These are phyloP conservation scores for Notolabrus celidotus DNA, from an alignment of 2,797 vertebrate genomes.

Conservation along the genomic window DNA sequence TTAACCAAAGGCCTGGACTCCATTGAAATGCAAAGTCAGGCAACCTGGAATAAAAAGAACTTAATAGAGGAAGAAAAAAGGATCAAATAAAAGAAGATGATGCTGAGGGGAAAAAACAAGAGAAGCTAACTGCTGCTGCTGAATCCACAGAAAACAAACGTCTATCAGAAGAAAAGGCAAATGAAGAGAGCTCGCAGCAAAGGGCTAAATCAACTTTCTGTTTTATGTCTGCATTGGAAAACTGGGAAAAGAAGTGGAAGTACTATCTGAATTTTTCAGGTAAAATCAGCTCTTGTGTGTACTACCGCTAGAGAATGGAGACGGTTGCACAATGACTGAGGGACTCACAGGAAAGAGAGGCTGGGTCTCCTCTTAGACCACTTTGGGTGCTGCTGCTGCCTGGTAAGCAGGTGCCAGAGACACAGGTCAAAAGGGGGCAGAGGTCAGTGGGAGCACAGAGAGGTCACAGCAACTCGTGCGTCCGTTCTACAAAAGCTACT, in stretches of 20 bases:
- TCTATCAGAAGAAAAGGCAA: conserved; percentile 30
- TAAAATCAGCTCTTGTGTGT: conserved; percentile 28
- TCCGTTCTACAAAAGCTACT: conserved; percentile 58
- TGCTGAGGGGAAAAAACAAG: conserved; percentile 8
- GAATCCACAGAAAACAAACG: conserved; percentile 20
- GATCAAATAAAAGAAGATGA: conserved; percentile 45
- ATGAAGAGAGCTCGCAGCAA: conserved; percentile 43
- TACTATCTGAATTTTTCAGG: conserved; percentile 11
- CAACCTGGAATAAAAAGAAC: conserved; percentile 79
- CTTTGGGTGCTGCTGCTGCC: conserved; percentile 86
- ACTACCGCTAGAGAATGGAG: conserved; percentile 57
- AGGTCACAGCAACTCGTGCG: conserved; percentile 67
- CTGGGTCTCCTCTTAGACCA: conserved; percentile 88
- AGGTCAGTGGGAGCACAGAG: conserved; percentile 63
- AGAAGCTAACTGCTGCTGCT: conserved; percentile 15
- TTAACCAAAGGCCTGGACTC: conserved; percentile 55
- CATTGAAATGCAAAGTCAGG: conserved; percentile 71
- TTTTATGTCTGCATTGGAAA: conserved; percentile 53
- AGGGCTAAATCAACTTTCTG: conserved; percentile 46
- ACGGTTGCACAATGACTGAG: conserved; percentile 43
- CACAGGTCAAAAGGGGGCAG: conserved; percentile 69
- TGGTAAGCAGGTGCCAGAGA: conserved; percentile 87
- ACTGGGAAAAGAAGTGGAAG: conserved; percentile 21
- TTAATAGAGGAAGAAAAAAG: conserved; percentile 41
- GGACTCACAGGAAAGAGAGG: conserved; percentile 85